Percentiles rank a stretch among this genome's conserved stretches.
Evolutionary conservation across 1,140 invertebrate species (phyloP).

Genomic region (Asobara japonica): DNA sequence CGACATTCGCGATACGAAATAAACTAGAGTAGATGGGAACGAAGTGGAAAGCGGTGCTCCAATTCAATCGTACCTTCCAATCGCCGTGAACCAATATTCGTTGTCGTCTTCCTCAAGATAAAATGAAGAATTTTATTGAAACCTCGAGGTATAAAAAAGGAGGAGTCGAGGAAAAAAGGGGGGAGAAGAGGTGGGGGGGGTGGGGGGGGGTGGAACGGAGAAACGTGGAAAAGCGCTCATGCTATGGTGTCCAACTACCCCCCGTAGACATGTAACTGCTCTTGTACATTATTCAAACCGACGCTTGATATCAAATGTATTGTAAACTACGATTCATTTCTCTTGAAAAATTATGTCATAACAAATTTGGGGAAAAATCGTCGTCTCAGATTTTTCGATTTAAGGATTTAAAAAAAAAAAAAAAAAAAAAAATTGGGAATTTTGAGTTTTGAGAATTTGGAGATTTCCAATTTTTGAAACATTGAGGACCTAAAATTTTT

Average conservation of each 20-base stretch:
- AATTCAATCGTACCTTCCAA: conserved; percentile 36
- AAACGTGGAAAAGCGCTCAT: neutral
- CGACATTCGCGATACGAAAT: conserved; percentile 34
- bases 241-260: neutral
- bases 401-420: neutral
- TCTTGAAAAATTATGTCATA: neutral
- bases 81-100: conserved; percentile 36
- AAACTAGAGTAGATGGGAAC: conserved; percentile 34
- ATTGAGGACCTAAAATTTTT: too few relatives aligned
- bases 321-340: neutral
- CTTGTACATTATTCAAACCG: neutral
- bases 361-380: neutral
- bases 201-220: too few relatives aligned
- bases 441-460: too few relatives aligned
- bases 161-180: neutral
- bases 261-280: neutral
- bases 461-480: too few relatives aligned
- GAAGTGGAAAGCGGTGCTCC: conserved; percentile 37
- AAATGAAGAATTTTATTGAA: conserved; percentile 36
- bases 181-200: neutral
- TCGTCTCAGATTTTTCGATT: neutral
- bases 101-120: conserved; percentile 34
- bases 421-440: too few relatives aligned
- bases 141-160: conserved; percentile 21
- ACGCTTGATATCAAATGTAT: neutral